A percentile compares a stretch with the other conserved stretches of the same genome.
These are phyloP conservation scores for Lepeophtheirus salmonis DNA, from an alignment of 1,140 invertebrate species.

Conservation along the genomic window DNA sequence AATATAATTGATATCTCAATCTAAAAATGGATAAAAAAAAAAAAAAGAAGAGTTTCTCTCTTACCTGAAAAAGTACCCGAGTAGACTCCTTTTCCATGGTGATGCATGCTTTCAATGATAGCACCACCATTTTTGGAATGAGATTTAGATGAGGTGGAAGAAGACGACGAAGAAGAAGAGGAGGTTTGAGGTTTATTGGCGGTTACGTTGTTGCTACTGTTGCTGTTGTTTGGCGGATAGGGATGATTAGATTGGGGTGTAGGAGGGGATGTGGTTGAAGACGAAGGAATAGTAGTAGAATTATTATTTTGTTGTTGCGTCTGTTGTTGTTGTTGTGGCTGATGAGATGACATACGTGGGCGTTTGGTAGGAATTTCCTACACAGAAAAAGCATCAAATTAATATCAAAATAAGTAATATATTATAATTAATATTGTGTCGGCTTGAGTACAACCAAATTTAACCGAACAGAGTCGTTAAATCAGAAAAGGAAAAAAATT, in stretches of 20 bases:
- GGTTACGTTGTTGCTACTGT: conserved; percentile 6
- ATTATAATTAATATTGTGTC: no score
- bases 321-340: background rate
- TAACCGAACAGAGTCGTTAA: no score
- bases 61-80: conserved; percentile 37
- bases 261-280: no score
- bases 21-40: no score
- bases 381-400: no score
- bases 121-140: conserved; percentile 42
- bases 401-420: no score
- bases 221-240: background rate
- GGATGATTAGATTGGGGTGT: background rate
- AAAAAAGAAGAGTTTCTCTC: background rate
- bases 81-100: conserved; percentile 62
- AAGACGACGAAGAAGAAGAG: conserved; percentile 11
- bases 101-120: conserved; percentile 78
- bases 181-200: conserved; percentile 1
- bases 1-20: no score
- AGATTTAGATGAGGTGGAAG: conserved; percentile 20
- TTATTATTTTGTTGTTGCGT: no score
- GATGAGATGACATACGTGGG: background rate
- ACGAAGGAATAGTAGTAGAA: no score
- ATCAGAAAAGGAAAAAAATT: no score
- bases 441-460: no score
- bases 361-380: background rate